A percentile compares a stretch with the other conserved stretches of the same genome.
phyloP scores from a whole-genome alignment of 2,113 vertebrate species.

The Pseudonaja textilis region DNA sequence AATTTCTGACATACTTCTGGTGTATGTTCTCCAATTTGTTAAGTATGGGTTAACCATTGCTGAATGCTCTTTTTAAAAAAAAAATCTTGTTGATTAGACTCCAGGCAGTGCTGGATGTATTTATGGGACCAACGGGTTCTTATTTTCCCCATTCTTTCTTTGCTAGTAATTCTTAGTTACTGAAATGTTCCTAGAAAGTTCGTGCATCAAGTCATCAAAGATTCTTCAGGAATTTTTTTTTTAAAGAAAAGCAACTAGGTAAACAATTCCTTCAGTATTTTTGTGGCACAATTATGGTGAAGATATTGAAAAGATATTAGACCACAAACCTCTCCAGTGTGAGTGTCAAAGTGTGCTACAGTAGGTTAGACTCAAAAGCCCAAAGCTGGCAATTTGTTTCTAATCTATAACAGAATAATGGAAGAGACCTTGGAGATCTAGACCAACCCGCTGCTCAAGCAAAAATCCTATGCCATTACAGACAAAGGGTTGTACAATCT shows the following conservation, averaged over 20 bases:
- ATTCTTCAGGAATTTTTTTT: background rate
- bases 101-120: background rate
- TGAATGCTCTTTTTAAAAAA: background rate
- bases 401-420: background rate
- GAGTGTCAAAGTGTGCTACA: background rate
- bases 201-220: constrained; percentile 1
- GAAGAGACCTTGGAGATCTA: background rate
- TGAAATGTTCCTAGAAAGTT: constrained; percentile 49
- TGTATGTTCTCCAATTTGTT: constrained; percentile 8
- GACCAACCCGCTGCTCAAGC: background rate
- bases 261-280: background rate
- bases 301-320: background rate
- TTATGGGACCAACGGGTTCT: background rate
- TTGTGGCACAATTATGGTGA: background rate
- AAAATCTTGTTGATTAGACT: background rate
- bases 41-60: background rate
- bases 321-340: background rate
- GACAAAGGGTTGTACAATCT: background rate
- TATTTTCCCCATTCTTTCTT: background rate
- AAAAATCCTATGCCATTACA: background rate
- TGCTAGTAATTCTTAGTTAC: constrained; percentile 34
- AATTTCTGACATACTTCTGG: constrained; percentile 26
- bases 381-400: background rate
- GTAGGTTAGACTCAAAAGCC: background rate
- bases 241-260: background rate